Evolutionary conservation across 1,140 invertebrate species (phyloP).

Genomic region (Cydia amplana): DNA sequence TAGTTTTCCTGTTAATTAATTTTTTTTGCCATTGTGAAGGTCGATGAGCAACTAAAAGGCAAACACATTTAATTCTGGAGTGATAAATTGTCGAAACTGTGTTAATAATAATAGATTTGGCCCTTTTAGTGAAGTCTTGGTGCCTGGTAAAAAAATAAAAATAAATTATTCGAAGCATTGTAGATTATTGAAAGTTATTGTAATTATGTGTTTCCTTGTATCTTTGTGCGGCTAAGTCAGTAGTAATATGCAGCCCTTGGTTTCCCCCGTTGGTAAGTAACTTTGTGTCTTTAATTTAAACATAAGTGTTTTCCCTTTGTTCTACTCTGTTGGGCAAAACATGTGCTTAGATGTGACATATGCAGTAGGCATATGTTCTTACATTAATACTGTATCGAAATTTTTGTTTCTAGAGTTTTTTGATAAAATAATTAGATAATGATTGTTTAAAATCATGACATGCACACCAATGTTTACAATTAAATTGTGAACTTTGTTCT

Average conservation of each 20-base stretch:
- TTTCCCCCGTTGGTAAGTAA: slow-evolving; percentile 34
- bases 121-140: background rate
- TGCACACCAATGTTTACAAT: too few species aligned
- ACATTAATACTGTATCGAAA: too few species aligned
- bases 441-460: too few species aligned
- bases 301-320: background rate
- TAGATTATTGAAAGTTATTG: background rate
- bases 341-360: too few species aligned
- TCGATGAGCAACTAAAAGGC: background rate
- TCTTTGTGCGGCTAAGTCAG: background rate
- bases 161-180: background rate
- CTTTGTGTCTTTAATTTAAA: background rate
- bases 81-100: background rate
- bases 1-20: slow-evolving; percentile 1
- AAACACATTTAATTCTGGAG: background rate
- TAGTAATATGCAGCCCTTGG: slow-evolving; percentile 31
- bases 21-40: background rate
- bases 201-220: slow-evolving; percentile 2
- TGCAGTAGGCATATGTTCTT: too few species aligned
- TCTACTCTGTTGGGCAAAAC: background rate
- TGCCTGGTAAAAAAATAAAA: background rate
- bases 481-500: too few species aligned
- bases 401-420: too few species aligned
- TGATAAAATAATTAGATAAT: too few species aligned
- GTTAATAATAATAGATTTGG: background rate